Percentiles rank a stretch among this genome's conserved stretches.
Conservation (phyloP, 2,113 vertebrate genomes). For the Laticauda laticaudata region DNA sequence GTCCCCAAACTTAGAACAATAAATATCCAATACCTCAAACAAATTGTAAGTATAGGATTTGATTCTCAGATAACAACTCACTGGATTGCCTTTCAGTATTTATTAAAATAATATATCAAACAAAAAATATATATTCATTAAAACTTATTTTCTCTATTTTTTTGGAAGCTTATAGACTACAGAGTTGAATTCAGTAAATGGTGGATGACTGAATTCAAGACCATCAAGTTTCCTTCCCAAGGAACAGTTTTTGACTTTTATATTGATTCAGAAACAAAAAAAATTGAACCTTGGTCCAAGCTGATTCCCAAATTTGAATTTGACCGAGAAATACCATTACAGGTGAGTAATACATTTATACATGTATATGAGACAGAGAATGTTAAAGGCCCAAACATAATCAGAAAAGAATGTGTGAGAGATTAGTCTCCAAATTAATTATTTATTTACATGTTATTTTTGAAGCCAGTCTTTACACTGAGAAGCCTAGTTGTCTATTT, state of each 20-base stretch:
- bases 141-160: background rate
- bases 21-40: background rate
- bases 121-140: background rate
- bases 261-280: slow-evolving; percentile 88
- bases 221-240: slow-evolving; percentile 93
- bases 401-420: fast-evolving
- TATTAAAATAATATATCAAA: background rate
- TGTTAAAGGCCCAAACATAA: background rate
- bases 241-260: slow-evolving; percentile 95
- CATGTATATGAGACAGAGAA: too few species aligned
- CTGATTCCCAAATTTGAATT: slow-evolving; percentile 88
- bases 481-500: background rate
- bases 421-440: background rate
- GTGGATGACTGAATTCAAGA: slow-evolving; percentile 95
- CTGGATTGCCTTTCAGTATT: background rate
- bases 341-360: slow-evolving; percentile 71
- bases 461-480: background rate
- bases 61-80: background rate
- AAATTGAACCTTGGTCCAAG: slow-evolving; percentile 93
- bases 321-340: slow-evolving; percentile 85
- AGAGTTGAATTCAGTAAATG: slow-evolving; percentile 95
- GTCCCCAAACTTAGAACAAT: background rate
- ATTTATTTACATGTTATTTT: background rate
- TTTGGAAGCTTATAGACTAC: slow-evolving; percentile 85
- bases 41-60: background rate